Base-by-base conservation (phyloP, 2,888 invertebrate species). In the Perizoma flavofasciatum region DNA sequence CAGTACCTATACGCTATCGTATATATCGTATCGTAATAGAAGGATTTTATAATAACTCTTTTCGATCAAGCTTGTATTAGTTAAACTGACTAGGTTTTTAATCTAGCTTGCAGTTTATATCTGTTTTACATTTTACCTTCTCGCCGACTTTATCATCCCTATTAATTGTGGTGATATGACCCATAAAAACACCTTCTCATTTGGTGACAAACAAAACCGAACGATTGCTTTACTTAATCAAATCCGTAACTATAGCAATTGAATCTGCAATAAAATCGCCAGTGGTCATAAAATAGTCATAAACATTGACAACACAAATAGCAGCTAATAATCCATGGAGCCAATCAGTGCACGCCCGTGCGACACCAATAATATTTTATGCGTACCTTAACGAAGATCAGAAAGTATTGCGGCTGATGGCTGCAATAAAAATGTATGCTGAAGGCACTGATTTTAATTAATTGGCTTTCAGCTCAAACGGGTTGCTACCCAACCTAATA, bases 291-390 rank as follows among this genome's bases (percentile, higher is more conserved):
- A 91, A 91, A 89, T 65, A 71, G 79, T 74, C 82, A 86, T 91
- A 91, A 91, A 90, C 89, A 89, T 88, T 85, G 89, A 89, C 87
- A 88, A 82, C 83, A 88, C 89, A 89, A 90, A 89, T 89, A 89
- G 83, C 79, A 76, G 75, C 88, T 89, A 89, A 88, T 89, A 88
- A 89, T 83, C 81, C 71, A 82, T 70, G 78, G 74, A 78, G 75
- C 89, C 88, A 88, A 89, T 89, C 88, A 83, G 81, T 79, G 74
- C 71, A 73, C 65, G 67, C 57, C 65, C 58, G 61, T 67, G 63
- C 58, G 70, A 71, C 79, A 80, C 82, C 82, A 68, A 67, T 67
- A 65, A 83, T 82, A 83, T 83, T 86, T 87, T 85, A 88, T 83
- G 78, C 77, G 75, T 73, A 86, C 87, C 86, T 86, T 83, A 80